phyloP scores from a whole-genome alignment of 2,888 invertebrate genomes.

The Acanthosepion pharaonis region DNA sequence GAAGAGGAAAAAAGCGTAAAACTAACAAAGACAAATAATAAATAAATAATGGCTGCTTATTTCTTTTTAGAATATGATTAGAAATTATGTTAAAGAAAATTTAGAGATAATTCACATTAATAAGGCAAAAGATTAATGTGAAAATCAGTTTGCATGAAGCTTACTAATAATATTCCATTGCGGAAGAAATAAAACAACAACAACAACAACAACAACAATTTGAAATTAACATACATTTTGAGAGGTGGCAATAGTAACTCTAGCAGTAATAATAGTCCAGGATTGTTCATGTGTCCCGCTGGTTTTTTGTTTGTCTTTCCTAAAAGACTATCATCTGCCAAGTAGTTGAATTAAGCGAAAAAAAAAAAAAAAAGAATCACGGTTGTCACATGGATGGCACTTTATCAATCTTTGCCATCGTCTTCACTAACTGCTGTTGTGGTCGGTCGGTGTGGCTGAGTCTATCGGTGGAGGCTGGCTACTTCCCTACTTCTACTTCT shows the following conservation, averaged over 20 bases:
- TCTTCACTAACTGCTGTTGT: neutral
- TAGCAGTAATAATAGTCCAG: slow-evolving; percentile 20
- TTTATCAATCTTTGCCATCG: slow-evolving; percentile 2
- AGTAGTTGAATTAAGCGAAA: slow-evolving; percentile 16
- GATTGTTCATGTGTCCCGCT: slow-evolving; percentile 33
- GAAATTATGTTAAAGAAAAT: neutral
- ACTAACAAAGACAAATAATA: too few species aligned
- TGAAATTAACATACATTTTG: neutral
- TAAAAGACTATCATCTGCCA: neutral
- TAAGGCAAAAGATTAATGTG: neutral
- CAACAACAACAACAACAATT: neutral
- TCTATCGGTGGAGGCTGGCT: neutral
- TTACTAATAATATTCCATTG: neutral
- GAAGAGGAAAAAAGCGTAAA: too few species aligned
- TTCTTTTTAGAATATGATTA: too few species aligned
- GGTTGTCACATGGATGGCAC: neutral
- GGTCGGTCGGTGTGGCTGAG: neutral
- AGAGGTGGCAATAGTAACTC: neutral
- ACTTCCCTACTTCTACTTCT: slow-evolving; percentile 1
- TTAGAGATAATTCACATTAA: neutral
- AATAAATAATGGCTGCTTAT: too few species aligned
- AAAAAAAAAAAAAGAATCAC: neutral
- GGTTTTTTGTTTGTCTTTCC: neutral
- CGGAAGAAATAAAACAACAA: neutral
- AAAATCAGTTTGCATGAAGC: neutral